A percentile compares a stretch with the other conserved stretches of the same genome.
phyloP scores from a whole-genome alignment of 2,888 invertebrate genomes.

The Doris montereyensis region DNA sequence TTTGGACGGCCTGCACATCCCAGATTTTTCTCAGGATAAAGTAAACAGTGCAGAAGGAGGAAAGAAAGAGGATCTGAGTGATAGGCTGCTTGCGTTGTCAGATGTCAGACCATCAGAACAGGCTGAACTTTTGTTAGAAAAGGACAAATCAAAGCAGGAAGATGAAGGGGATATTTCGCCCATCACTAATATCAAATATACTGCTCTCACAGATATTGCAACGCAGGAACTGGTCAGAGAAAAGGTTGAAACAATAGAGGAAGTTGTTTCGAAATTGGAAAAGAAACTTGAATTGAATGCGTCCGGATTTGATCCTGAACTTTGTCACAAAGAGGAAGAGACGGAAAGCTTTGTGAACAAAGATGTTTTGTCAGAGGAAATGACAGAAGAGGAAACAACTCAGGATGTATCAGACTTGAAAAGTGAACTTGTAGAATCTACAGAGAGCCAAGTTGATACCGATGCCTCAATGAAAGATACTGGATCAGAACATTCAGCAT shows the following conservation, averaged over 20 bases:
- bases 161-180: constrained; percentile 35
- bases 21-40: constrained; percentile 44
- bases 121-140: no score
- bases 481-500: no score
- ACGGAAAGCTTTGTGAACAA: no score
- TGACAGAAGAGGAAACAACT: constrained; percentile 30
- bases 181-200: constrained; percentile 33
- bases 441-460: constrained; percentile 36
- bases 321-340: constrained; percentile 31
- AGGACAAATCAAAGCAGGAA: no score
- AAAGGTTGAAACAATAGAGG: constrained; percentile 33
- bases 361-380: background rate
- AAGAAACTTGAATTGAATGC: constrained; percentile 48
- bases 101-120: no score
- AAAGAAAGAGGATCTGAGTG: constrained; percentile 12
- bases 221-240: constrained; percentile 40
- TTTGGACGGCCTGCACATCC: constrained; percentile 49
- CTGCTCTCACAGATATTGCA: constrained; percentile 21
- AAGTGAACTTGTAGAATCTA: constrained; percentile 39
- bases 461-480: no score
- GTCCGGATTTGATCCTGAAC: constrained; percentile 29
- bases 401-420: constrained; percentile 40
- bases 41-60: constrained; percentile 23
- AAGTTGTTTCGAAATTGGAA: constrained; percentile 36
- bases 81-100: no score